Base-by-base conservation (phyloP, 2,888 invertebrate genomes). In the Strigamia crassipes region DNA sequence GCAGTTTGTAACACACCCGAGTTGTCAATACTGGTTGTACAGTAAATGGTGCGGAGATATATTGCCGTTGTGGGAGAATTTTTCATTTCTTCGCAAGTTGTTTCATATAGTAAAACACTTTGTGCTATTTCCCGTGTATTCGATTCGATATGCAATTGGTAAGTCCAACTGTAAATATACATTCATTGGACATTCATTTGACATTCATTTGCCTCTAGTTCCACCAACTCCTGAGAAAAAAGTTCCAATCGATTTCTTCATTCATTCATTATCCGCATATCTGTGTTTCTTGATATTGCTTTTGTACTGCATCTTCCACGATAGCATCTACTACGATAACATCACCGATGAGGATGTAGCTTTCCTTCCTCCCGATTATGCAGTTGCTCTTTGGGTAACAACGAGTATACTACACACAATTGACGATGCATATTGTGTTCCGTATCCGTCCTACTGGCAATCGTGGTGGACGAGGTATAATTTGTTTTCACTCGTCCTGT, bases 401-500 rank as follows among this genome's bases (percentile, higher is more conserved):
- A 23, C 81, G 21, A 34, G 31, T 61, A 27, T 66, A n/a, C n/a
- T 38, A 15, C 51, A 81, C 10, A 56, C 38, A 5, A n/a, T 34
- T 9, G 1, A 66, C 31, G 66, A 66, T 18, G 1, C 31, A 2
- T 66, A 61, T n/a, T 1, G 12, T 21, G 81, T 56, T n/a, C 56
- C 56, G 9, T 81, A 56, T 34, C 42, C 56, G 15, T 56, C 61
- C 1, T 81, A 61, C 18, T 81, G 61, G 61, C 21, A 31, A n/a
- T 61, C 61, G 10, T 81, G 81, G 81, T 81, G 81, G 81, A 81
- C 56, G 12, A 31, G 27, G 13, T 81, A 81, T 66, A 27, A 81
- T 56, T 12, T 81, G 9, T 8, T 56, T 12, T 66, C 18, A 38
- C 12, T 81, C 4, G 1, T 31, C n/a, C 18, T 81, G 0, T 81